These are phyloP conservation scores for Phasianus colchicus DNA, from an alignment of 2,113 vertebrate genomes.

Conservation along the genomic window DNA sequence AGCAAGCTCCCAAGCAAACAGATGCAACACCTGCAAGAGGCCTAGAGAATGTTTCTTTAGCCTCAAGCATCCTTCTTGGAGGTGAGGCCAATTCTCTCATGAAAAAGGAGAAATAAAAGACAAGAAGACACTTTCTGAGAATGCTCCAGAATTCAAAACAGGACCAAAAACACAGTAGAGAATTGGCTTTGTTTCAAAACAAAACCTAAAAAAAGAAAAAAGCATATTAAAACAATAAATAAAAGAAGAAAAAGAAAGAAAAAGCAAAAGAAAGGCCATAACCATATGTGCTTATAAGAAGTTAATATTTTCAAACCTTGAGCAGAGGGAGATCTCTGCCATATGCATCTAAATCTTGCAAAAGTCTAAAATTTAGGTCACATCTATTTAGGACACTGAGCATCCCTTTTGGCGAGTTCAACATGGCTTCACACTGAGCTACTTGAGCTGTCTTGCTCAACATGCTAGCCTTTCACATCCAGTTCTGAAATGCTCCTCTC, in stretches of 20 bases:
- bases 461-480: neutral
- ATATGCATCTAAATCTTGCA: conserved; percentile 43
- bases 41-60: too few relatives aligned
- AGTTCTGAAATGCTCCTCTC: neutral
- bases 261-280: neutral
- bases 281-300: neutral
- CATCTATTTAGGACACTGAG: conserved; percentile 59
- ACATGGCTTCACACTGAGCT: conserved; percentile 12
- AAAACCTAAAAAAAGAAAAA: neutral
- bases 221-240: neutral
- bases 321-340: conserved; percentile 42
- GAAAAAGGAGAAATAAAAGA: neutral
- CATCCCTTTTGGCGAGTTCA: conserved; percentile 55
- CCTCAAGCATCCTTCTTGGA: neutral
- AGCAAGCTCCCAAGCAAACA: neutral
- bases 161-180: neutral
- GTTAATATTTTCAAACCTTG: neutral
- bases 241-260: neutral
- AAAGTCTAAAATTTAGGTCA: conserved; percentile 67
- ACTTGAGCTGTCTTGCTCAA: neutral
- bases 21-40: neutral
- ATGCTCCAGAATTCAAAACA: neutral
- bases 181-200: neutral
- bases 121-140: neutral
- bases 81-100: neutral